These are phyloP conservation scores for Drosophila biarmipes DNA, from an alignment of 1,140 invertebrate species.

Conservation along the genomic window DNA sequence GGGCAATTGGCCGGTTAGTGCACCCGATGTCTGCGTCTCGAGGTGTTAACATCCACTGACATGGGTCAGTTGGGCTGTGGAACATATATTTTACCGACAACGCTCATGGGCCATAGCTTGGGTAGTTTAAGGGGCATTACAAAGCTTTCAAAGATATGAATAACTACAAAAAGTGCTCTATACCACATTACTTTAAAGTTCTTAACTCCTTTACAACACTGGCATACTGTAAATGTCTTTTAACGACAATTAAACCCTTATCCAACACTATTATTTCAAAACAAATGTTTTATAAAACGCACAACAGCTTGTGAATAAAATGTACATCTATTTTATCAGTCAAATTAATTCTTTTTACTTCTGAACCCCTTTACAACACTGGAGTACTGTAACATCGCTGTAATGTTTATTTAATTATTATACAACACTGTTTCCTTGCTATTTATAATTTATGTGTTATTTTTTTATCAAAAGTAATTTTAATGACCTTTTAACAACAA, in stretches of 20 bases:
- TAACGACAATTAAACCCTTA: no score
- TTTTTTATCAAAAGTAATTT: no score
- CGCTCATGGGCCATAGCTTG: background rate
- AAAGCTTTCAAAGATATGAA: background rate
- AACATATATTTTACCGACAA: background rate
- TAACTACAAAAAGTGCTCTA: no score
- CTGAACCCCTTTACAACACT: no score
- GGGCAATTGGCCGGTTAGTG: slow-evolving; percentile 3
- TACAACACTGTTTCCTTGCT: background rate
- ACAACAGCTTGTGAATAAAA: background rate
- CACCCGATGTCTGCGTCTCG: background rate
- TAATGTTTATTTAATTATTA: background rate
- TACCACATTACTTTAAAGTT: background rate
- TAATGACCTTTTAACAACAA: no score
- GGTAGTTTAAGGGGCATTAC: background rate
- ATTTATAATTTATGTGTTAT: no score
- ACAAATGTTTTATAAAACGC: background rate
- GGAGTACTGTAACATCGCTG: no score
- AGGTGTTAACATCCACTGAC: slow-evolving; percentile 19
- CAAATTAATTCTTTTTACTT: no score
- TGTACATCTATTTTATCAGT: no score
- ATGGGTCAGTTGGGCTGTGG: slow-evolving; percentile 2
- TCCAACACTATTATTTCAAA: no score
- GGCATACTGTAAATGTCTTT: no score
- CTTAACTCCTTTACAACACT: no score